Percentiles rank a stretch among this genome's conserved stretches.
Conservation (phyloP, 2,113 vertebrate genomes). For the Falcunculus frontatus region DNA sequence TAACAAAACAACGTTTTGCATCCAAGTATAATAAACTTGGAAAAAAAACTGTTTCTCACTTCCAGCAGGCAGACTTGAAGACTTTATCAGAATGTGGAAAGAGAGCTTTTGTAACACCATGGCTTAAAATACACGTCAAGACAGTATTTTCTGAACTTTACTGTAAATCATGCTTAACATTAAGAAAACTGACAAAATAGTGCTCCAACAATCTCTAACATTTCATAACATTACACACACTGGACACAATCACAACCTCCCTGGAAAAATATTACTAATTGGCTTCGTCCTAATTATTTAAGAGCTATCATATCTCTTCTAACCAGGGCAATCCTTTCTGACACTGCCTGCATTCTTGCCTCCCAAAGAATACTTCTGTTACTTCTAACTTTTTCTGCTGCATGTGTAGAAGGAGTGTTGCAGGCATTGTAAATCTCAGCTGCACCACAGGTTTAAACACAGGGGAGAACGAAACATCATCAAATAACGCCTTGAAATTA, state of each 20-base stretch:
- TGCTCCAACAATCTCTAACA: neutral
- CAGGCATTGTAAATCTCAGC: neutral
- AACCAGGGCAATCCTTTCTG: neutral
- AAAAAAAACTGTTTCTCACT: neutral
- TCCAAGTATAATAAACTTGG: neutral
- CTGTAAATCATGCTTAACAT: neutral
- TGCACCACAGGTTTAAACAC: neutral
- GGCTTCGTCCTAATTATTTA: neutral
- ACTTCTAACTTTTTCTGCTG: neutral
- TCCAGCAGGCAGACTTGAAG: neutral
- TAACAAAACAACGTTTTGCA: conserved; percentile 33
- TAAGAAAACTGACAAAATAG: neutral
- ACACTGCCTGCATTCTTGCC: neutral
- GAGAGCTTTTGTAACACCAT: neutral
- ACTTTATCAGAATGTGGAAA: neutral
- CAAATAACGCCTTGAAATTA: neutral
- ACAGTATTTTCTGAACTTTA: neutral
- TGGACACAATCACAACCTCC: neutral
- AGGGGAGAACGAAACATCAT: neutral
- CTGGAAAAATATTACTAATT: neutral
- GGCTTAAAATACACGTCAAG: neutral
- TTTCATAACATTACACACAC: neutral
- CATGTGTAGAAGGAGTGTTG: neutral
- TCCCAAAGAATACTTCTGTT: neutral
- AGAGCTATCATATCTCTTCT: neutral